phyloP scores from a whole-genome alignment of 2,113 vertebrate species.

The Cariama cristata region DNA sequence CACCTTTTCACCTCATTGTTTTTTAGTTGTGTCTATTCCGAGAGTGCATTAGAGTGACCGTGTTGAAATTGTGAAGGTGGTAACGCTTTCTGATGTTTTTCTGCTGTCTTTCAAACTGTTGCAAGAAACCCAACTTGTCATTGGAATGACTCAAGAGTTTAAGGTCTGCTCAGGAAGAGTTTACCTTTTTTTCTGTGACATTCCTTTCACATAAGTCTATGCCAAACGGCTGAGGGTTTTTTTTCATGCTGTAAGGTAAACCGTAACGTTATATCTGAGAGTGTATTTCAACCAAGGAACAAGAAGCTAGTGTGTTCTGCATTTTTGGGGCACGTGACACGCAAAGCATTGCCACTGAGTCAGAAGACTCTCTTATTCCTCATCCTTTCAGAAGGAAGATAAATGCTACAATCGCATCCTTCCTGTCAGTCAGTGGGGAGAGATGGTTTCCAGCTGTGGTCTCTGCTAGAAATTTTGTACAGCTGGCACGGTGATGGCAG shows the following conservation, averaged over 20 bases:
- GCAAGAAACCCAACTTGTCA: background rate
- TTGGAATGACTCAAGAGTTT: background rate
- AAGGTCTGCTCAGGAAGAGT: background rate
- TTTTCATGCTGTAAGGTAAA: background rate
- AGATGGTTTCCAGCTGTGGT: background rate
- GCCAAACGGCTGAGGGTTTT: background rate
- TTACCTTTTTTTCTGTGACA: background rate
- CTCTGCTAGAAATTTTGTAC: background rate
- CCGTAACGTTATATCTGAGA: background rate
- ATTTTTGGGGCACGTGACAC: fast-evolving
- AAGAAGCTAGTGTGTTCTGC: background rate
- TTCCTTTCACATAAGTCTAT: background rate
- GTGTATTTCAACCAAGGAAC: background rate
- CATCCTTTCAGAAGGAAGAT: background rate
- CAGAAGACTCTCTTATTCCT: background rate
- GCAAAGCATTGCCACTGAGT: background rate
- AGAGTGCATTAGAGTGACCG: fast-evolving
- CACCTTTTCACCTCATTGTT: background rate
- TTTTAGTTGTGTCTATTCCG: background rate
- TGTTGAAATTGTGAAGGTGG: background rate
- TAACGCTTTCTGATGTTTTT: background rate
- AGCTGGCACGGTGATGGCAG: background rate
- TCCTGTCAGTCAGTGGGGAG: background rate
- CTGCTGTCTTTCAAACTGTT: background rate
- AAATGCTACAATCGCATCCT: background rate